Evolutionary conservation across 2,797 vertebrate species (phyloP).

Genomic region (Chelmon rostratus): DNA sequence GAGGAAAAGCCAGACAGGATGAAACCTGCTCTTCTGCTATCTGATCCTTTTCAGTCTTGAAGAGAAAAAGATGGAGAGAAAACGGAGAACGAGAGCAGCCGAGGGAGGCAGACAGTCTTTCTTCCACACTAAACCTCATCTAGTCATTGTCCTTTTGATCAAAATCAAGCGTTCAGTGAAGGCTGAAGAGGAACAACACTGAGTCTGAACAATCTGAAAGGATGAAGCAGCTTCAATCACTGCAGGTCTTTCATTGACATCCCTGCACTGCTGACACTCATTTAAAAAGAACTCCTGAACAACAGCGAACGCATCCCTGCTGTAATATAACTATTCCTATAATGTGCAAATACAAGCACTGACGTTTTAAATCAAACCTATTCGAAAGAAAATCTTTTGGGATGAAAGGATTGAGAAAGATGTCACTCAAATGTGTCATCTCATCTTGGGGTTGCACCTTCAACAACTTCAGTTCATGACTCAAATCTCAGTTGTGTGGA

Average conservation of each 20-base stretch:
- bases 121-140: not conserved
- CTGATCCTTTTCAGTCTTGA: slow-evolving; percentile 39
- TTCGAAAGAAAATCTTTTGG: not conserved
- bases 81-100: not conserved
- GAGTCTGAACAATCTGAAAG: slow-evolving; percentile 10
- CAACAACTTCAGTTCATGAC: slow-evolving; percentile 1
- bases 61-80: slow-evolving; percentile 2
- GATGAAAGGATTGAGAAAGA: not conserved
- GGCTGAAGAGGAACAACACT: not conserved
- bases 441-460: not conserved
- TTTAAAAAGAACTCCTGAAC: not conserved
- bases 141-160: slow-evolving; percentile 19
- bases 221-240: slow-evolving; percentile 5
- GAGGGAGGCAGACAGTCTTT: not conserved
- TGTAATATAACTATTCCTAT: not conserved
- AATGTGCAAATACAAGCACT: not conserved
- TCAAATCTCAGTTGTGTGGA: not conserved
- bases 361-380: not conserved
- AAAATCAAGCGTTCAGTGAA: slow-evolving; percentile 19
- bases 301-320: not conserved
- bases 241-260: slow-evolving; percentile 12
- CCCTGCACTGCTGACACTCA: not conserved
- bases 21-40: slow-evolving; percentile 61
- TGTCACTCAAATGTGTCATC: not conserved
- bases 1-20: slow-evolving; percentile 58